phyloP scores from a whole-genome alignment of 2,113 vertebrate genomes.

The Plecturocebus donacophilus region DNA sequence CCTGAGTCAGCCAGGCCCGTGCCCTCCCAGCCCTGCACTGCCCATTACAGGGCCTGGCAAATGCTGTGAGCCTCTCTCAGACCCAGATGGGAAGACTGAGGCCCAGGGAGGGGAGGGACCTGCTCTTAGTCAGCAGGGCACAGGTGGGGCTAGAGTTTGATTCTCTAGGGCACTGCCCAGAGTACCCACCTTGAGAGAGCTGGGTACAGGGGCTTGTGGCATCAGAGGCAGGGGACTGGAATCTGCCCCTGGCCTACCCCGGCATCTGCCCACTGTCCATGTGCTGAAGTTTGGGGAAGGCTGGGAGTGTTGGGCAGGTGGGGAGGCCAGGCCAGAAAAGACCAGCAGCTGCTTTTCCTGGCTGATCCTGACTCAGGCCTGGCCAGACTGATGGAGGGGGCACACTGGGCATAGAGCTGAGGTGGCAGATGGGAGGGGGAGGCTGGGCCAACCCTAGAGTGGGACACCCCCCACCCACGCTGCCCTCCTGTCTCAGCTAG shows the following conservation, averaged over 20 bases:
- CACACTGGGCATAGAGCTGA: not conserved
- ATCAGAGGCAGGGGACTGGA: rapidly evolving
- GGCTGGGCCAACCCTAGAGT: not conserved
- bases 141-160: not conserved
- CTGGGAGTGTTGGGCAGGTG: rapidly evolving
- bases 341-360: not conserved
- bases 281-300: not conserved
- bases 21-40: too few relatives aligned
- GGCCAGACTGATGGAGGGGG: not conserved
- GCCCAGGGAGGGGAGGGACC: not conserved
- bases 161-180: not conserved
- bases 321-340: not conserved
- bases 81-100: not conserved
- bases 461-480: not conserved
- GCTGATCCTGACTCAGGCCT: rapidly evolving
- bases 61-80: not conserved
- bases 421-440: not conserved
- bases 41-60: not conserved
- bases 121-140: not conserved
- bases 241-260: not conserved
- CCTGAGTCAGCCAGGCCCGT: not conserved
- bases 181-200: not conserved
- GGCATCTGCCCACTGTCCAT: not conserved
- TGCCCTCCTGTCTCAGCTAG: not conserved
- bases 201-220: not conserved